Evolutionary conservation across 2,113 vertebrate genomes (phyloP).

Genomic region (Neolamprologus sp.): DNA sequence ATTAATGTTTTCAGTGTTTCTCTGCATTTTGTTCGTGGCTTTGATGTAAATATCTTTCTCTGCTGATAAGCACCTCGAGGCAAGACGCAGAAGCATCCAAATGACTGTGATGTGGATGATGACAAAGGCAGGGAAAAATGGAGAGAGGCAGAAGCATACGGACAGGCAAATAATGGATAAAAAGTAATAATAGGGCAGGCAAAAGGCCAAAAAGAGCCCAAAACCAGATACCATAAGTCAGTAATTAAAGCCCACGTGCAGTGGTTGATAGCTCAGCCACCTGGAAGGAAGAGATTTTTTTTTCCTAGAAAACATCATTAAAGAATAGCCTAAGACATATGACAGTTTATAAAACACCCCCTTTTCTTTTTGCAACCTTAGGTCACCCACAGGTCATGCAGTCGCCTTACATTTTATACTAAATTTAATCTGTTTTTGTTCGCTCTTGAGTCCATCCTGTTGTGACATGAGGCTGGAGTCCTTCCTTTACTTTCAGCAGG

Average conservation of each 20-base stretch:
- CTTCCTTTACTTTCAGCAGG: slow-evolving; percentile 47
- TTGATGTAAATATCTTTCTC: slow-evolving; percentile 31
- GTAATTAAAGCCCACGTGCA: neutral
- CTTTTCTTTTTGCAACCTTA: neutral
- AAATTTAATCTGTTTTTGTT: neutral
- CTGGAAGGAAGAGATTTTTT: neutral
- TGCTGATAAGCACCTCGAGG: slow-evolving; percentile 26
- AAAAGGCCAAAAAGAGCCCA: neutral
- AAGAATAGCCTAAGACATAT: neutral
- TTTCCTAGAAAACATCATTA: neutral
- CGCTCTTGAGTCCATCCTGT: neutral
- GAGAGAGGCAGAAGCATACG: neutral
- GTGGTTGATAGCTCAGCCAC: neutral
- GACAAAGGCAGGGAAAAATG: neutral
- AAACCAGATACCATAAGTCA: neutral
- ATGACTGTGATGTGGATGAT: neutral
- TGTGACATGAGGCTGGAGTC: neutral
- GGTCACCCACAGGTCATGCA: neutral
- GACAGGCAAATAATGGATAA: neutral
- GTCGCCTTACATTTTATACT: neutral
- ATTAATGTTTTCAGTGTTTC: neutral
- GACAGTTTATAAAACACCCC: neutral
- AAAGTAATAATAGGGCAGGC: neutral
- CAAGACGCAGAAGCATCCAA: neutral
- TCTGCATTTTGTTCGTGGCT: neutral